phyloP scores from a whole-genome alignment of 2,113 vertebrate species.

The Phaethon lepturus region DNA sequence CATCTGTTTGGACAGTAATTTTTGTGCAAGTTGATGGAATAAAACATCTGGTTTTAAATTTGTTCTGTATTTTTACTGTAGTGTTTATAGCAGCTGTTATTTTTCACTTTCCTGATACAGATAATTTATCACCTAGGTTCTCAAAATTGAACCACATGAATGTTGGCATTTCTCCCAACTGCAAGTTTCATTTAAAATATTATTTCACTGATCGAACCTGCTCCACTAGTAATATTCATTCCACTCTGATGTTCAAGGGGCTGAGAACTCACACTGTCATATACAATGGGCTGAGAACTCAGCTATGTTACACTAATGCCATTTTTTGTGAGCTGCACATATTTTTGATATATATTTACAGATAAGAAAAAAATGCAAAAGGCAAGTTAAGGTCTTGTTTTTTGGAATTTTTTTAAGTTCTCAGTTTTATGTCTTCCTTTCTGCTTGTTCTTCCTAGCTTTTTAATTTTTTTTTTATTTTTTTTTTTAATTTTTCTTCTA shows the following conservation, averaged over 20 bases:
- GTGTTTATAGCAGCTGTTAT: neutral
- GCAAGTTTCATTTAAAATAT: neutral
- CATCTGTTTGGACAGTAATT: neutral
- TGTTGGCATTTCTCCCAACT: neutral
- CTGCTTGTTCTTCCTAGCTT: neutral
- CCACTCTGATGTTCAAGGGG: neutral
- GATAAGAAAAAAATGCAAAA: neutral
- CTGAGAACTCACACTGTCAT: neutral
- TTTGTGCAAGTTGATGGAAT: neutral
- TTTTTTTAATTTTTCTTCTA: neutral
- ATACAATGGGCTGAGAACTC: neutral
- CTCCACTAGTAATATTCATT: neutral
- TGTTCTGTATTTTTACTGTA: neutral
- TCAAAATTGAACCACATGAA: neutral
- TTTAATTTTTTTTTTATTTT: neutral
- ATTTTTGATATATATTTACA: neutral
- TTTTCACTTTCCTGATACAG: neutral
- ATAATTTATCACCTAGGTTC: neutral
- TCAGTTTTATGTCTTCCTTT: neutral
- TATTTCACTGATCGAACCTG: constrained; percentile 1
- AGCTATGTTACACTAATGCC: neutral
- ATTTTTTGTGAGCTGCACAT: neutral
- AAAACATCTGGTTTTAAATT: neutral
- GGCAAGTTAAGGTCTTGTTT: neutral
- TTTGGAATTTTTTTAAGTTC: neutral